Base-by-base conservation (phyloP, 1,140 invertebrate genomes). In the Lepidotrigona ventralis region DNA sequence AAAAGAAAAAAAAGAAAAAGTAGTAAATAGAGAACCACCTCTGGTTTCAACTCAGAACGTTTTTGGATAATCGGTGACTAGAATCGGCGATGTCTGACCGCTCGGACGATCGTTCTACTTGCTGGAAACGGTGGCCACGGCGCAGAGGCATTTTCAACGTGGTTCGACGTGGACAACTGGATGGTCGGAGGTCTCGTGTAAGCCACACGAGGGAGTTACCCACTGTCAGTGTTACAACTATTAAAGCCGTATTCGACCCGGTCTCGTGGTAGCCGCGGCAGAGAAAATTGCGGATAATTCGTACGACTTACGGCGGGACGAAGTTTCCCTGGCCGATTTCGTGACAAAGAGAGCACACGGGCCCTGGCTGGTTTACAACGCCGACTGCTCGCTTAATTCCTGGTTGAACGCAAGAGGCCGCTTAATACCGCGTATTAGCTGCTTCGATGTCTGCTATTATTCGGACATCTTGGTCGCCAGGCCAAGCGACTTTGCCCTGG, bases 201-300 rank as follows among this genome's bases (percentile, higher is more conserved):
- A 73, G 76, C 68, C 26, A 15, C 69, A 12, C 29, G 33, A 46
- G 39, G 39, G 2, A 69, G 69, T 72, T 81, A 56, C 29, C 51
- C 23, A 75, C 60, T 71, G 71, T 66, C 79, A 66, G 58, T 39
- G 79, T 75, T 81, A 81, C 79, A 75, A 54, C 79, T 51, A 54
- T 75, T 75, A 75, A 74, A 75, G 19, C 63, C 69, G 79, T 81
- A 46, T 74, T 56, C 69, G 51, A 66, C 21, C 70, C 79, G 2
- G 17, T 46, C 9, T 29, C 26, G 29, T 14, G 39, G 26, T 58
- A 26, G 69, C 4, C 39, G 19, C 54, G n/a, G 68, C 23, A 26
- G 80, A 81, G 80, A 81, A 81, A 81, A 81, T 81, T 75, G 53
- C 80, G 63, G 80, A 81, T 81, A 81, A 81, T 81, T 81, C 74